These are phyloP conservation scores for Phylloscopus trochiloides DNA, from an alignment of 2,113 vertebrate species.

Conservation along the genomic window DNA sequence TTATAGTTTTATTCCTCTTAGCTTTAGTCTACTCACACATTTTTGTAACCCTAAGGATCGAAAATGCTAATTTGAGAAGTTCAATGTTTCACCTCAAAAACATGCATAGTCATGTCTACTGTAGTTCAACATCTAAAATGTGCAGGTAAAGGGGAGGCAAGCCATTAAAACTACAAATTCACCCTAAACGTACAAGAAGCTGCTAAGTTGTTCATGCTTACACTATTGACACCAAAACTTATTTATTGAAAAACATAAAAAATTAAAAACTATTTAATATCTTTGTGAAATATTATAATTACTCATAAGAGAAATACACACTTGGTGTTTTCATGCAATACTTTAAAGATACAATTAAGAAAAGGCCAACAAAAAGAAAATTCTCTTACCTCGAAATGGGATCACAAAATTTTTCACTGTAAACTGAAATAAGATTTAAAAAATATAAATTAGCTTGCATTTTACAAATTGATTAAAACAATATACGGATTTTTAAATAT, in stretches of 20 bases:
- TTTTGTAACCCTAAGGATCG: background rate
- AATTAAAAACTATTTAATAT: background rate
- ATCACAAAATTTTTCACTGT: conserved; percentile 76
- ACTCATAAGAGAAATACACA: background rate
- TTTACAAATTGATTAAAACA: background rate
- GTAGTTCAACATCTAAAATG: background rate
- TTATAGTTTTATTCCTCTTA: background rate
- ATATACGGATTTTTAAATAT: background rate
- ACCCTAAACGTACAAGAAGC: background rate
- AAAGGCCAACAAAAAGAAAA: background rate
- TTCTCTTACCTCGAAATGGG: conserved; percentile 84
- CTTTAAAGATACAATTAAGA: background rate
- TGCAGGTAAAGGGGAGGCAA: background rate
- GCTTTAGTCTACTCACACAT: background rate
- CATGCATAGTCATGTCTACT: background rate
- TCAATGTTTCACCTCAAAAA: background rate
- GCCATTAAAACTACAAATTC: background rate
- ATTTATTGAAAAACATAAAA: background rate
- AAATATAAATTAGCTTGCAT: background rate
- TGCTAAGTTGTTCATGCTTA: background rate
- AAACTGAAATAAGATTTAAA: conserved; percentile 76
- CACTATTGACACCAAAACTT: background rate
- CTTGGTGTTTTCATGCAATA: background rate
- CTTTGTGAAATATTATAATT: background rate
- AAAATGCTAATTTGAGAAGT: background rate